phyloP scores from a whole-genome alignment of 2,888 invertebrate genomes.

The Plagiodera versicolora region DNA sequence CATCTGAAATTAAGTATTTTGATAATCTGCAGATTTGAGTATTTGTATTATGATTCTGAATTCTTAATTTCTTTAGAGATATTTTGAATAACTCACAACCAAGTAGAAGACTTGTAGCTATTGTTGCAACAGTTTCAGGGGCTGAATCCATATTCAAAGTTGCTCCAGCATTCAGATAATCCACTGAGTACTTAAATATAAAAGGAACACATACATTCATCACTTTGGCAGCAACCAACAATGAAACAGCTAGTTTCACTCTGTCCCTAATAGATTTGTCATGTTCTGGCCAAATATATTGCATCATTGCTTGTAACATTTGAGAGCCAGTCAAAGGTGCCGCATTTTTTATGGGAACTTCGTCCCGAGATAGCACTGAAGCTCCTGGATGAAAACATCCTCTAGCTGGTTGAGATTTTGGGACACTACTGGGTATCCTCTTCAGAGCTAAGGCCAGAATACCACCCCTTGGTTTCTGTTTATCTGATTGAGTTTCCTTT shows the following conservation, averaged over 20 bases:
- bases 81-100: conserved; percentile 72
- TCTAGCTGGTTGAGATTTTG: conserved; percentile 60
- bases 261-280: conserved; percentile 71
- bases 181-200: conserved; percentile 91
- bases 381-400: conserved; percentile 93
- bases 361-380: conserved; percentile 60
- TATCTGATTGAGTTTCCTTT: conserved; percentile 30
- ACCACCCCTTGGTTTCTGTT: conserved; percentile 36
- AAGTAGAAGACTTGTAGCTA: conserved; percentile 77
- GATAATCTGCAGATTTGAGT: neutral
- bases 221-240: conserved; percentile 81
- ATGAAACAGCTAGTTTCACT: conserved; percentile 80
- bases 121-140: conserved; percentile 77
- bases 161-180: conserved; percentile 73
- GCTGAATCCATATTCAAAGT: conserved; percentile 74
- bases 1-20: conserved; percentile 67
- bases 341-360: conserved; percentile 60
- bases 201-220: conserved; percentile 94
- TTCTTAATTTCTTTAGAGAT: neutral
- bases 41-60: neutral
- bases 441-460: conserved; percentile 44
- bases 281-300: conserved; percentile 95
- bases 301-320: conserved; percentile 86
- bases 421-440: conserved; percentile 43
- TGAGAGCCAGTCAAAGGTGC: conserved; percentile 68